These are phyloP conservation scores for Irena cyanogastra DNA, from an alignment of 2,113 vertebrate species.

Conservation along the genomic window DNA sequence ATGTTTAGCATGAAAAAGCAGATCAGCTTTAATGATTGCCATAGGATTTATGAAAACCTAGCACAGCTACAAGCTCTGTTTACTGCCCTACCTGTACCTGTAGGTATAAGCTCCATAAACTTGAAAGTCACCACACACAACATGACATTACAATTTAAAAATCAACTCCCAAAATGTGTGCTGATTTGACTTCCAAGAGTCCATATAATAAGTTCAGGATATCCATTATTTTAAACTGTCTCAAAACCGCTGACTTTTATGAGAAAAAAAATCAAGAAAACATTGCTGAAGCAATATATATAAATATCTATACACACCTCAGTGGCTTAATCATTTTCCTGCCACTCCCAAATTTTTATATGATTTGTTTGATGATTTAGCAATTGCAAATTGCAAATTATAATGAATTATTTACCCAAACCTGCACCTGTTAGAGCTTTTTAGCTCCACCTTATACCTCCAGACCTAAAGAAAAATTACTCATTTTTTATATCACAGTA, in stretches of 20 bases:
- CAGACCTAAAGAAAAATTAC: neutral
- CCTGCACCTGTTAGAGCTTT: neutral
- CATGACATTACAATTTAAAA: neutral
- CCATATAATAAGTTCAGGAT: neutral
- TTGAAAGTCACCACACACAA: neutral
- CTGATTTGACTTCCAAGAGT: neutral
- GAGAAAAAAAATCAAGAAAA: neutral
- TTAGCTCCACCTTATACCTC: neutral
- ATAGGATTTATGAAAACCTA: slow-evolving; percentile 30
- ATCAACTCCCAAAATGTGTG: neutral
- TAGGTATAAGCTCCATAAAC: neutral
- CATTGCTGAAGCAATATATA: neutral
- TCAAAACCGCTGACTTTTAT: neutral
- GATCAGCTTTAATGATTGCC: slow-evolving; percentile 35
- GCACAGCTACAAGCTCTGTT: neutral
- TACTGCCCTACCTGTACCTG: neutral
- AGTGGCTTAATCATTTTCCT: neutral
- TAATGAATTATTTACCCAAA: neutral
- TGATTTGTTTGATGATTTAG: neutral
- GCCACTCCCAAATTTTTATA: neutral
- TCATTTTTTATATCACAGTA: neutral
- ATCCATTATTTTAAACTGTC: neutral
- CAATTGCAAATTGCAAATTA: neutral
- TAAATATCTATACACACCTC: neutral
- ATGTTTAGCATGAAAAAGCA: slow-evolving; percentile 1